Evolutionary conservation across 2,797 vertebrate genomes (phyloP).

Genomic region (Scolopax bukidnonensis): DNA sequence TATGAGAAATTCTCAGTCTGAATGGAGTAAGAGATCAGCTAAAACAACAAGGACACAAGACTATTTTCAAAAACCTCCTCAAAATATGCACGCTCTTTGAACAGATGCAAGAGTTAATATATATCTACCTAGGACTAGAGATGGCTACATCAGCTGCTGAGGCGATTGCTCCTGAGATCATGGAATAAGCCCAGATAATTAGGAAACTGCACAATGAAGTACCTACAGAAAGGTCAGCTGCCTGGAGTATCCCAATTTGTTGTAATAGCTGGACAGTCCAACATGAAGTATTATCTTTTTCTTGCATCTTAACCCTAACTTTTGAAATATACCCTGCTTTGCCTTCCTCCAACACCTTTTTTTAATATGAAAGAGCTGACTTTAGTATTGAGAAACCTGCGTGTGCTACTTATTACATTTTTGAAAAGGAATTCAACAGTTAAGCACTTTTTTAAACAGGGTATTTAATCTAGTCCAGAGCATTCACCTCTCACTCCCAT

Average conservation of each 20-base stretch:
- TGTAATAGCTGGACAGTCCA: background rate
- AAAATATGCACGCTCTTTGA: background rate
- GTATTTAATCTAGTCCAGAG: background rate
- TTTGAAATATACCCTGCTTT: background rate
- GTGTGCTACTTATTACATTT: background rate
- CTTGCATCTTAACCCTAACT: background rate
- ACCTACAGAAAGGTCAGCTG: background rate
- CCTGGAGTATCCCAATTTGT: background rate
- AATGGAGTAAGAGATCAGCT: background rate
- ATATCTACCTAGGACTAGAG: background rate
- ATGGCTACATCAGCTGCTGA: background rate
- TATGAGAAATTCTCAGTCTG: background rate
- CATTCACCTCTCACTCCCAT: conserved; percentile 8
- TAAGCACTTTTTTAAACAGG: background rate
- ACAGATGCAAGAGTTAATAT: background rate
- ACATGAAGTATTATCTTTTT: background rate
- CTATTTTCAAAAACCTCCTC: background rate
- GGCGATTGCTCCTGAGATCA: background rate
- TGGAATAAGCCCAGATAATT: background rate
- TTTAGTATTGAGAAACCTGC: background rate
- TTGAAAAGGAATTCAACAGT: background rate
- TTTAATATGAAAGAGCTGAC: background rate
- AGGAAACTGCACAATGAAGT: background rate
- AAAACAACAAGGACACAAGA: background rate
- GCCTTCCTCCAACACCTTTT: background rate